These are phyloP conservation scores for Macaca mulatta DNA, from an alignment of 2,113 vertebrate genomes.

Conservation along the genomic window DNA sequence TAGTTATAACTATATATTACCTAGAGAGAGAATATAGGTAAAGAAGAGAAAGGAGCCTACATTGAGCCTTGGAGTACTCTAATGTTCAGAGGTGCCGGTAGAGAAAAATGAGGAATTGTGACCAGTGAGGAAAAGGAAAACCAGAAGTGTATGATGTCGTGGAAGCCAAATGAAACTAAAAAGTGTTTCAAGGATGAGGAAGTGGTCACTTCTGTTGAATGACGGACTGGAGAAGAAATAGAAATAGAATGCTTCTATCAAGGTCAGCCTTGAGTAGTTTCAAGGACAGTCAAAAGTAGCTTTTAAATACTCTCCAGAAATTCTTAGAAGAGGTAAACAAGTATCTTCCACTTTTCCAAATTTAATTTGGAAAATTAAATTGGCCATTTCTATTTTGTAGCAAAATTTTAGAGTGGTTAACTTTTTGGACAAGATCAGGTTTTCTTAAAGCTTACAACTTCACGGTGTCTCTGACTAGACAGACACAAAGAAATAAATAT, in stretches of 20 bases:
- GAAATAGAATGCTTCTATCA: not conserved
- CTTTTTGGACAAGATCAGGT: not conserved
- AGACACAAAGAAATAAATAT: not conserved
- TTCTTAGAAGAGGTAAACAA: not conserved
- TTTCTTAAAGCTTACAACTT: not conserved
- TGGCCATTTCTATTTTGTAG: not conserved
- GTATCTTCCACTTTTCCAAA: not conserved
- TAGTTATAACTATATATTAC: not conserved
- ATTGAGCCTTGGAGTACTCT: not conserved
- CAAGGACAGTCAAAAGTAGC: not conserved
- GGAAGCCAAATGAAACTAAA: not conserved
- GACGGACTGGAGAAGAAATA: not conserved
- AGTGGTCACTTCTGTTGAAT: not conserved
- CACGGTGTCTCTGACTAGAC: not conserved
- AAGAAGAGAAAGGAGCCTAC: not conserved
- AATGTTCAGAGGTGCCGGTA: not conserved
- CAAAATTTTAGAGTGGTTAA: not conserved
- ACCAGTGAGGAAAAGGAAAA: not conserved
- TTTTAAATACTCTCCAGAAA: conserved; percentile 6
- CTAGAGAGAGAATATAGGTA: not conserved
- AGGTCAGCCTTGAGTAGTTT: not conserved
- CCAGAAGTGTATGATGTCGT: not conserved
- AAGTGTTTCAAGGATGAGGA: not conserved
- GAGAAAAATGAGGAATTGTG: not conserved
- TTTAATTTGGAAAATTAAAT: no score